These are phyloP conservation scores for Saimiri boliviensis DNA, from an alignment of 2,113 vertebrate genomes.

Conservation along the genomic window DNA sequence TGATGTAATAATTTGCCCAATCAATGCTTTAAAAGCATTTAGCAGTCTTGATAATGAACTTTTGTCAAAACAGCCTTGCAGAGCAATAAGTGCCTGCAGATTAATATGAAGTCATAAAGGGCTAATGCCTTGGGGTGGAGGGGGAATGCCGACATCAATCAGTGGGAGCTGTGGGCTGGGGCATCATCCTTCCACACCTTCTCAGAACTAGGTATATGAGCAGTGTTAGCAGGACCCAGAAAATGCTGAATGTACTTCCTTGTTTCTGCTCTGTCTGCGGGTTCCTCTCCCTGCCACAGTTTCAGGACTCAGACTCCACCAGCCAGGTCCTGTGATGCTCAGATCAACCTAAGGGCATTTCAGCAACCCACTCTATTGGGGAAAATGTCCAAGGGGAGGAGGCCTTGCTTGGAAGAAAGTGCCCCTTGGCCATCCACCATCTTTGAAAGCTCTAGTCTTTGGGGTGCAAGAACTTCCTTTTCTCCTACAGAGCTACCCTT, in stretches of 20 bases:
- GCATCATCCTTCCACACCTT: background rate
- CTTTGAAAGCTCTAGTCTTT: background rate
- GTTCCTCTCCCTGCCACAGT: background rate
- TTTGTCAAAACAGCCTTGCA: constrained; percentile 94
- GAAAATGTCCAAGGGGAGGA: background rate
- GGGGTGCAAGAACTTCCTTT: background rate
- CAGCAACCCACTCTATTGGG: background rate
- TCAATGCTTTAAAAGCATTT: constrained; percentile 99
- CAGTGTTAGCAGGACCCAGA: background rate
- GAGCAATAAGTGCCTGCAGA: constrained; percentile 92
- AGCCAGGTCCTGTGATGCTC: background rate
- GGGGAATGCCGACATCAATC: constrained; percentile 75
- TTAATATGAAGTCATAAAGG: constrained; percentile 90
- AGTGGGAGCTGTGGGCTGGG: background rate
- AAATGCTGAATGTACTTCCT: background rate
- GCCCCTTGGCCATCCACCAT: background rate
- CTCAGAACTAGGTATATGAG: constrained; percentile 1
- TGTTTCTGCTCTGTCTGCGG: background rate
- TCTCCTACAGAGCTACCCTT: background rate
- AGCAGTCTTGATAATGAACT: constrained; percentile 95
- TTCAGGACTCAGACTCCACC: background rate
- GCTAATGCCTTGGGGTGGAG: constrained; percentile 84
- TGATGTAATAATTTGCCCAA: constrained; percentile 96
- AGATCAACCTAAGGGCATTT: background rate
- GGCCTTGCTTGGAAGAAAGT: background rate